Conservation (phyloP, 2,113 vertebrate species). For the Perca schrenkii region DNA sequence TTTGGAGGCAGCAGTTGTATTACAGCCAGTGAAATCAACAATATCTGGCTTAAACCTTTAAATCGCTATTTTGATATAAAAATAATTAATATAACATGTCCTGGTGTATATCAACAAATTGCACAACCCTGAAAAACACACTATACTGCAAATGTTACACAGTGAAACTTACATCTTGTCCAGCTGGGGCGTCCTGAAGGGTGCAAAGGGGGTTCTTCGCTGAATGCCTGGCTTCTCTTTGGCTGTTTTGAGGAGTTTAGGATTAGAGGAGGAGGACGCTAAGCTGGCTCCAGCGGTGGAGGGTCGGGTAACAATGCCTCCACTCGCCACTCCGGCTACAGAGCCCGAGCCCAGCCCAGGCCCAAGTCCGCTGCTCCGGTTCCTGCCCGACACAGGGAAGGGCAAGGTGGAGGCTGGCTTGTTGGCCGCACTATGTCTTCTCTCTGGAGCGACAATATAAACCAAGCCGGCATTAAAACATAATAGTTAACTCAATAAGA, state of each 20-base stretch:
- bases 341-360: conserved; percentile 66
- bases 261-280: conserved; percentile 88
- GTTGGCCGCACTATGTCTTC: conserved; percentile 95
- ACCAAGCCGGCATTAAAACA: conserved; percentile 42
- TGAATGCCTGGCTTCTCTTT: conserved; percentile 95
- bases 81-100: accelerated
- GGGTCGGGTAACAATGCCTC: conserved; percentile 85
- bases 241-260: conserved; percentile 94
- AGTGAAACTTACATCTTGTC: conserved; percentile 92
- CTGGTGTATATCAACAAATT: neutral
- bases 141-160: neutral
- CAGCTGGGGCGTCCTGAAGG: conserved; percentile 87
- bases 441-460: conserved; percentile 83
- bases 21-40: neutral
- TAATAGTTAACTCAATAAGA: neutral
- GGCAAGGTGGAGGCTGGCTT: conserved; percentile 88
- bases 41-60: neutral
- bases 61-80: neutral
- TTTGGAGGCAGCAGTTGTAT: neutral
- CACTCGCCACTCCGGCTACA: conserved; percentile 82
- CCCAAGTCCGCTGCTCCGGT: conserved; percentile 85
- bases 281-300: conserved; percentile 77
- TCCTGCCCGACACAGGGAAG: conserved; percentile 88
- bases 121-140: neutral
- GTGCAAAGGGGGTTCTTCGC: conserved; percentile 90